Evolutionary conservation across 2,888 invertebrate species (phyloP).

Genomic region (Heliconius cydno): DNA sequence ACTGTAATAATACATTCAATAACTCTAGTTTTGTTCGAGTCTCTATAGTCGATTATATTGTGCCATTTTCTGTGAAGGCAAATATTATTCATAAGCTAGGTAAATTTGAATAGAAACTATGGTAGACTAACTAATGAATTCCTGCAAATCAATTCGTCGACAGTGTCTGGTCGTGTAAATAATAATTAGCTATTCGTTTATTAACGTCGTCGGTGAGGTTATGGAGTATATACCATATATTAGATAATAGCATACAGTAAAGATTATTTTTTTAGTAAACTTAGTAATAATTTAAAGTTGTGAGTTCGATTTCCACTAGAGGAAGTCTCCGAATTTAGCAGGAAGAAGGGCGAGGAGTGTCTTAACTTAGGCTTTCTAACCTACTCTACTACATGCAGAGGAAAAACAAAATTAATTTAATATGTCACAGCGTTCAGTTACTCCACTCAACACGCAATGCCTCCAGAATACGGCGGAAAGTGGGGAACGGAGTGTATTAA

Average conservation of each 20-base stretch:
- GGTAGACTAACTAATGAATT: slow-evolving; percentile 40
- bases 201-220: not conserved
- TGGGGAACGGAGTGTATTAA: too few relatives aligned
- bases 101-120: slow-evolving; percentile 42
- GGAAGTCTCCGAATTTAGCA: too few relatives aligned
- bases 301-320: too few relatives aligned
- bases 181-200: slow-evolving; percentile 36
- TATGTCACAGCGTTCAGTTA: too few relatives aligned
- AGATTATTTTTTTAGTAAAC: not conserved
- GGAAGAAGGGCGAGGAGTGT: too few relatives aligned
- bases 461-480: too few relatives aligned
- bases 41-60: slow-evolving; percentile 3
- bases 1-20: slow-evolving; percentile 16
- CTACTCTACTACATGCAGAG: too few relatives aligned
- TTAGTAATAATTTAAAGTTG: not conserved
- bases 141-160: slow-evolving; percentile 40
- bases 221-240: not conserved
- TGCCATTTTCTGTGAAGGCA: slow-evolving; percentile 21
- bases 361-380: too few relatives aligned
- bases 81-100: slow-evolving; percentile 36
- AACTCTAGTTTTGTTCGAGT: not conserved
- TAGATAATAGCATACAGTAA: not conserved
- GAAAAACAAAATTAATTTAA: too few relatives aligned
- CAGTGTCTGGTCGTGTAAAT: slow-evolving; percentile 39
- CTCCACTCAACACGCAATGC: too few relatives aligned